Percentiles rank a stretch among this genome's conserved stretches.
Conservation (phyloP, 2,888 invertebrate genomes). For the Luffia ferchaultella region DNA sequence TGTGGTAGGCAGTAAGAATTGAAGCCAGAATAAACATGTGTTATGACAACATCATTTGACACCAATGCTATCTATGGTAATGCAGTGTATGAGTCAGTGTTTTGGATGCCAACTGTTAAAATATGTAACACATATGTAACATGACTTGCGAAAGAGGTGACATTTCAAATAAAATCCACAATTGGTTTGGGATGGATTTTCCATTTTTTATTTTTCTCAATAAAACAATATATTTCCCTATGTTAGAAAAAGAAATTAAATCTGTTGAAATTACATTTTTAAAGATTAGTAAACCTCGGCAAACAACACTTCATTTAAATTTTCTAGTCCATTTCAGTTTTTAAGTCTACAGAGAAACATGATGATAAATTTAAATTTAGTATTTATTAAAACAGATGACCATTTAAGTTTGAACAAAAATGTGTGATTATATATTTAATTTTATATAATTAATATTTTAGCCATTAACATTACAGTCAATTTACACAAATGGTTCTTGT, state of each 20-base stretch:
- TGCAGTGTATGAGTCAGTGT: background rate
- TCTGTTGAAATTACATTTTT: background rate
- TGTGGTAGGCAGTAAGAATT: no score
- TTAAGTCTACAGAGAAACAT: background rate
- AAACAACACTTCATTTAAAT: no score
- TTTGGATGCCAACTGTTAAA: background rate
- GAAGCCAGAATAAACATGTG: no score
- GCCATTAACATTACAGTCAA: constrained; percentile 55
- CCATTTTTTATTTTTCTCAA: constrained; percentile 50
- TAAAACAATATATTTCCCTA: constrained; percentile 62
- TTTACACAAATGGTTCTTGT: constrained; percentile 39
- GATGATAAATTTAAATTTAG: background rate
- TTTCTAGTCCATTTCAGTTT: background rate
- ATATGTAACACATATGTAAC: no score
- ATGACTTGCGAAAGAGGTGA: background rate
- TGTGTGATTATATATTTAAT: constrained; percentile 49
- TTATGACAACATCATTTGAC: no score
- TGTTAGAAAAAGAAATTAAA: constrained; percentile 34
- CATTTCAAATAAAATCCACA: background rate
- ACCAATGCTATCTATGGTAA: no score
- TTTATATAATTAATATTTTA: constrained; percentile 50
- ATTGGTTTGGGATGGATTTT: constrained; percentile 27
- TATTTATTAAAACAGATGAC: background rate
- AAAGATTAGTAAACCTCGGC: background rate
- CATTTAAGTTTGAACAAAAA: constrained; percentile 38